Evolutionary conservation across 2,113 vertebrate species (phyloP).

Genomic region (Percopsis transmontana): DNA sequence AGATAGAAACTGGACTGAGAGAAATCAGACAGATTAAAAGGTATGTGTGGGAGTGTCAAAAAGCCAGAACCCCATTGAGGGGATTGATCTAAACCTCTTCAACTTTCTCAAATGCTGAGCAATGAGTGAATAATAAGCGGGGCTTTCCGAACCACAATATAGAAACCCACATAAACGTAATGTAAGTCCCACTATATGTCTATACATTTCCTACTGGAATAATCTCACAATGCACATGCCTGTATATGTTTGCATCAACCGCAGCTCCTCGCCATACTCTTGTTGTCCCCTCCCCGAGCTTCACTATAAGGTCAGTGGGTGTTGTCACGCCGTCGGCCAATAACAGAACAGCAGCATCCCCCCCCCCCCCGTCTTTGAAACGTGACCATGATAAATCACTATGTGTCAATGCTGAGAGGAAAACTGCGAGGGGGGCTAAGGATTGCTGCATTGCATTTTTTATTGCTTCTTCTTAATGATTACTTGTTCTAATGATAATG

Average conservation of each 20-base stretch:
- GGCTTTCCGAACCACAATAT: not conserved
- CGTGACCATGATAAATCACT: conserved; percentile 55
- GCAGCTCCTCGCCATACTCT: not conserved
- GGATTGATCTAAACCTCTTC: no score
- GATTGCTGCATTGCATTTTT: no score
- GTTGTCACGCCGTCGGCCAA: conserved; percentile 75
- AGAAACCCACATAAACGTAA: not conserved
- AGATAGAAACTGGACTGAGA: not conserved
- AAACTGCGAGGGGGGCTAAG: conserved; percentile 6
- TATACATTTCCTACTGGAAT: conserved; percentile 2
- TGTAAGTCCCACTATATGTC: not conserved
- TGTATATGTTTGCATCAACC: conserved; percentile 33
- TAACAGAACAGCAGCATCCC: conserved; percentile 36
- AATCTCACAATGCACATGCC: conserved; percentile 3
- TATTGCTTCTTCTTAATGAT: no score
- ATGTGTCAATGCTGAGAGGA: conserved; percentile 8
- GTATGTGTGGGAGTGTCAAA: not conserved
- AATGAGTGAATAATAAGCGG: not conserved
- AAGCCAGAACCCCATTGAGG: no score
- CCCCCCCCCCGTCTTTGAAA: conserved; percentile 69
- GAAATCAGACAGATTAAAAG: not conserved
- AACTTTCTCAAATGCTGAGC: no score
- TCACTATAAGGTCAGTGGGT: conserved; percentile 57
- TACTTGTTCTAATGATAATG: no score
- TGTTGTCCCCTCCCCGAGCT: conserved; percentile 14